phyloP scores from a whole-genome alignment of 2,888 invertebrate genomes.

The Amiota communis region DNA sequence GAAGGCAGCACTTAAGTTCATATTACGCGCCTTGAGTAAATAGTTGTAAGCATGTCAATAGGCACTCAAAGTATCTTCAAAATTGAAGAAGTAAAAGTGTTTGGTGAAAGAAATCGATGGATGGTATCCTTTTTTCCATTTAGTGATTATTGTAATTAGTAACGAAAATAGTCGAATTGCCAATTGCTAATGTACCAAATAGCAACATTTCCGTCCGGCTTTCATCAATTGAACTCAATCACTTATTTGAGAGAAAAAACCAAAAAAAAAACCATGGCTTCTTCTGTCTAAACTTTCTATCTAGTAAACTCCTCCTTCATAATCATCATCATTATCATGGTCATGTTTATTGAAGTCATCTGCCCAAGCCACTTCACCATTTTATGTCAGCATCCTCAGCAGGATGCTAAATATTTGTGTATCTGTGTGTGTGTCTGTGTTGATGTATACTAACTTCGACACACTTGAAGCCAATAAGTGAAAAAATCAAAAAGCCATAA shows the following conservation, averaged over 20 bases:
- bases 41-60: neutral
- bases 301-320: conserved; percentile 1
- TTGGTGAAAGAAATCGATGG: too few species aligned
- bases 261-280: conserved; percentile 2
- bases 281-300: conserved; percentile 7
- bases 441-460: conserved; percentile 7
- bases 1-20: conserved; percentile 18
- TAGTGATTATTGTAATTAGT: conserved; percentile 20
- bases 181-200: conserved; percentile 1
- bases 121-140: neutral
- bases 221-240: too few species aligned
- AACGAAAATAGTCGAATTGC: neutral
- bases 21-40: neutral
- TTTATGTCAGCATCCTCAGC: neutral
- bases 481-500: conserved; percentile 70
- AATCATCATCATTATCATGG: neutral
- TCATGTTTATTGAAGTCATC: neutral
- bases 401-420: neutral
- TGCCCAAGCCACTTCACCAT: neutral
- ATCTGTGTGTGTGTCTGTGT: conserved; percentile 20
- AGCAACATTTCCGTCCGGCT: conserved; percentile 8
- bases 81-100: neutral
- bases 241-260: neutral
- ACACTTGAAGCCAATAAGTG: conserved; percentile 60
- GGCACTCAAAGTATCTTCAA: neutral